Conservation (phyloP, 1,140 invertebrate genomes). For the Lordiphosa stackelbergi region DNA sequence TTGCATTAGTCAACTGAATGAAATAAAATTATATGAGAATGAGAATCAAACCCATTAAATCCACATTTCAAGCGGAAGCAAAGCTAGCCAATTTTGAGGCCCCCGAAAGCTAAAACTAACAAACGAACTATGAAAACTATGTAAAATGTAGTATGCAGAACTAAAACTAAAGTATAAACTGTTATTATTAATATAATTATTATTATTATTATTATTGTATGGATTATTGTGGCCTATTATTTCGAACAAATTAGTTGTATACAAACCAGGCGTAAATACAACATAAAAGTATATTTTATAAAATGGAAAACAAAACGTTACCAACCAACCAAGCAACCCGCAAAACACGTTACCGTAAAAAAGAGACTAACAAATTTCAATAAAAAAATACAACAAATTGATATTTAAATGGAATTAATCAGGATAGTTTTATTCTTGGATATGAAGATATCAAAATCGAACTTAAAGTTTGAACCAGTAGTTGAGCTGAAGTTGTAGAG, state of each 20-base stretch:
- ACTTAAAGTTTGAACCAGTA: too few relatives aligned
- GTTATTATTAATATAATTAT: conserved; percentile 45
- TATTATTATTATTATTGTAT: conserved; percentile 54
- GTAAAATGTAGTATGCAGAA: conserved; percentile 53
- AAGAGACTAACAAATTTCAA: conserved; percentile 37
- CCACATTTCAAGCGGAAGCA: conserved; percentile 30
- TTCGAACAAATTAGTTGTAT: conserved; percentile 58
- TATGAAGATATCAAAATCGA: too few relatives aligned
- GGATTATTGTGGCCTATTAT: conserved; percentile 61
- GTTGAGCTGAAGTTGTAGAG: too few relatives aligned
- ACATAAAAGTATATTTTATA: conserved; percentile 62
- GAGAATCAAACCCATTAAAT: conserved; percentile 31
- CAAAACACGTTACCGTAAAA: conserved; percentile 66
- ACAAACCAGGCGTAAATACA: conserved; percentile 47
- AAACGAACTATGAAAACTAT: conserved; percentile 44
- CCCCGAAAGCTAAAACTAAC: conserved; percentile 49
- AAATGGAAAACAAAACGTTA: conserved; percentile 29
- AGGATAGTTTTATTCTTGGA: too few relatives aligned
- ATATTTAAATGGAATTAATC: too few relatives aligned
- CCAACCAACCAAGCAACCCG: conserved; percentile 12
- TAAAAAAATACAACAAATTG: conserved; percentile 31
- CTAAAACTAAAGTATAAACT: conserved; percentile 68
- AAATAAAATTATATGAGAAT: conserved; percentile 26
- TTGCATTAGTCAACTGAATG: conserved; percentile 10
- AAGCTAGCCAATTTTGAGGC: conserved; percentile 55